These are phyloP conservation scores for Crypturellus undulatus DNA, from an alignment of 2,113 vertebrate species.

Conservation along the genomic window DNA sequence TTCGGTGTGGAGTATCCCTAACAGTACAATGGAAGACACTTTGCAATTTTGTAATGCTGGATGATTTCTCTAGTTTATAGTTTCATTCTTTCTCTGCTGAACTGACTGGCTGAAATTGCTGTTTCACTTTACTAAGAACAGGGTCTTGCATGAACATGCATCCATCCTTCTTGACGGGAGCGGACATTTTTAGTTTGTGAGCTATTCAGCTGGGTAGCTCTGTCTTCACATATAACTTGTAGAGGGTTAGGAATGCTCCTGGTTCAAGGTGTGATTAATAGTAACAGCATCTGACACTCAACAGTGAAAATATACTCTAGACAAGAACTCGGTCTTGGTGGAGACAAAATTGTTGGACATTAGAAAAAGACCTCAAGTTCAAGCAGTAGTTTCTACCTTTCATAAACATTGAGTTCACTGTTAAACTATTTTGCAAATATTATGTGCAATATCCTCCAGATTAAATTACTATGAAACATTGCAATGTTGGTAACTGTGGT, in stretches of 20 bases:
- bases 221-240: neutral
- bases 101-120: neutral
- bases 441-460: neutral
- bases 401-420: neutral
- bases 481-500: neutral
- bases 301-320: neutral
- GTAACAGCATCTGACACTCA: neutral
- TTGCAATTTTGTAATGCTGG: neutral
- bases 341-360: neutral
- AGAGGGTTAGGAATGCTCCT: neutral
- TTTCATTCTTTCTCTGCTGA: neutral
- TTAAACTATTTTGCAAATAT: neutral
- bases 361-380: neutral
- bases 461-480: neutral
- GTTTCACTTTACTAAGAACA: neutral
- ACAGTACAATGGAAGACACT: neutral
- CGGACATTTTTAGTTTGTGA: neutral
- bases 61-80: neutral
- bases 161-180: neutral
- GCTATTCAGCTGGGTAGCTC: neutral
- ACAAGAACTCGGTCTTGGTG: neutral
- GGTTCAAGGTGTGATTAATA: neutral
- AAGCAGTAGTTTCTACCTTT: neutral
- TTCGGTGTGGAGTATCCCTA: neutral
- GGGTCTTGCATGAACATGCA: neutral